Base-by-base conservation (phyloP, 2,888 invertebrate genomes). In the Caenorhabditis afra region DNA sequence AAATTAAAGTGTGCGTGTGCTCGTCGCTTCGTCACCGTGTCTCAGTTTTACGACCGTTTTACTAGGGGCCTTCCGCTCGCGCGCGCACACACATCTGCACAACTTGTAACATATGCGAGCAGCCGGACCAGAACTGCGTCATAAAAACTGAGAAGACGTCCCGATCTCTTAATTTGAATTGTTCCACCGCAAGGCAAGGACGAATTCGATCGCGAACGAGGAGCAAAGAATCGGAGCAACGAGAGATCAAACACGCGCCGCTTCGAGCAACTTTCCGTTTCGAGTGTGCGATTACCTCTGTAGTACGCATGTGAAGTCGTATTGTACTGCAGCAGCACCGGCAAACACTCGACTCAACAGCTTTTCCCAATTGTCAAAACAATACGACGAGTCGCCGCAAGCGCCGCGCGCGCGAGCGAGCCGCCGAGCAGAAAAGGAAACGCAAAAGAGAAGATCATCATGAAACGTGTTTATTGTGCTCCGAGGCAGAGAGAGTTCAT, bases 261-360 rank as follows among this genome's bases (percentile, higher is more conserved):
- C 44, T 1, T 11, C 10, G 57, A 58, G 52, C 61, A 70, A 52
- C 53, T 70, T 70, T 7, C 29, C 29, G 29, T 29, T 29, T 52
- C 18, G 61, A 61, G 68, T 61, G 59, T 29, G 68, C 68, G 68
- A 70, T 70, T 70, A 70, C 68, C 68, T 70, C 7, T 59, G 58
- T 39, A 58, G 55, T 55, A 57, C 62, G 59, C 61, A 70, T 70
- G 68, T 61, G 59, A 59, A 70, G 68, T 44, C 53, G 58, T 70
- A 70, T 61, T 70, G 68, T 70, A 70, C 57, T 58, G 47, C 37
- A 12, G 18, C 55, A 10, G 10, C 29, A 23, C 16, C 22, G 58
- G 37, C 68, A 70, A 70, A 70, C 70, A 70, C 70, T 70, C 61
- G 70, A 70, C 61, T 70, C 70, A 55, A 70, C 70, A 70, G 53